Evolutionary conservation across 2,888 invertebrate genomes (phyloP).

Genomic region (Falcaria lacertinaria): DNA sequence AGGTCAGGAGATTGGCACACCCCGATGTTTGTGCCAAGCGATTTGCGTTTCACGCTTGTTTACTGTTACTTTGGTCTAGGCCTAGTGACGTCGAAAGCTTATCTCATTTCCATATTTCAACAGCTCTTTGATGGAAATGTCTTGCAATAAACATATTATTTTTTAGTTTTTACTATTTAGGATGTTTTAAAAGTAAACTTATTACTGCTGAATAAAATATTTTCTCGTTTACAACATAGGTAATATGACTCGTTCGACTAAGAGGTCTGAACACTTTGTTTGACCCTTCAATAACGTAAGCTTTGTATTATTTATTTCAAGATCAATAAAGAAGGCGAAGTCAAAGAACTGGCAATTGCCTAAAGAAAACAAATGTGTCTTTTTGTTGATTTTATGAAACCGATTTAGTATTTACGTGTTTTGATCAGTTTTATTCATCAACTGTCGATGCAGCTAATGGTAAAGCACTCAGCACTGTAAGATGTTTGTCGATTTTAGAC

Average conservation of each 20-base stretch:
- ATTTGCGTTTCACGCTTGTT: constrained; percentile 11
- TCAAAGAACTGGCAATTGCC: background rate
- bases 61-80: constrained; percentile 16
- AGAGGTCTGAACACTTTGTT: background rate
- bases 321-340: constrained; percentile 3
- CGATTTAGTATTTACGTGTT: too few species aligned
- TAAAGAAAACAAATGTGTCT: background rate
- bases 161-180: background rate
- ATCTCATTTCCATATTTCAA: constrained; percentile 2
- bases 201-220: too few species aligned
- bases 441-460: too few species aligned
- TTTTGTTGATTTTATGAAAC: background rate
- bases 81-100: constrained; percentile 11
- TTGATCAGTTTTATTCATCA: too few species aligned
- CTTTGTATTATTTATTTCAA: background rate
- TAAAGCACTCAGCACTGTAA: too few species aligned
- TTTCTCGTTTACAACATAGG: too few species aligned
- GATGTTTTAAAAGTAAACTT: background rate
- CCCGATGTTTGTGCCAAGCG: constrained; percentile 37
- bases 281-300: background rate
- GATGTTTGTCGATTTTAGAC: too few species aligned
- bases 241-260: too few species aligned
- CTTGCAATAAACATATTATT: background rate
- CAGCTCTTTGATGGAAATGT: background rate
- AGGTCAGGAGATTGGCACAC: constrained; percentile 58